These are phyloP conservation scores for Poeciliopsis presidionis DNA, from an alignment of 2,797 vertebrate genomes.

Conservation along the genomic window DNA sequence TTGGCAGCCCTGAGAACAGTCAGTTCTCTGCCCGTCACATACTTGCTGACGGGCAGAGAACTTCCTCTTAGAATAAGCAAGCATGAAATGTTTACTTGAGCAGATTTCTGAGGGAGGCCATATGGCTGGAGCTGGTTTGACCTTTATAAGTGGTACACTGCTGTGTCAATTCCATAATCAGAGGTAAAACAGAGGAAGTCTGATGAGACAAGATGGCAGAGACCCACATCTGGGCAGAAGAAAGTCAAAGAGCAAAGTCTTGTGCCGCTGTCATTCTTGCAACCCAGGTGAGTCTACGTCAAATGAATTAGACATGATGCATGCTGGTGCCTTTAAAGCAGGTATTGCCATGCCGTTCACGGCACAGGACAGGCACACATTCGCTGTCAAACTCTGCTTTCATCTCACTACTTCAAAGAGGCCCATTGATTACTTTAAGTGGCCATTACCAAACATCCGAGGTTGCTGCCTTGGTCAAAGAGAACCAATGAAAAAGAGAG, in stretches of 20 bases:
- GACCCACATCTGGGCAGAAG: conserved; percentile 12
- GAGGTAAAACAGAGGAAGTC: conserved; percentile 60
- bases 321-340: conserved; percentile 78
- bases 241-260: conserved; percentile 58
- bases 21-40: conserved; percentile 77
- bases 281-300: conserved; percentile 72
- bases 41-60: conserved; percentile 60
- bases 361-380: conserved; percentile 81
- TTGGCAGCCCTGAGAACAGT: conserved; percentile 69
- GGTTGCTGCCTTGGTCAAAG: conserved; percentile 71
- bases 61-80: conserved; percentile 82
- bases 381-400: conserved; percentile 84
- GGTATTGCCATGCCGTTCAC: conserved; percentile 81
- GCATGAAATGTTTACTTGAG: conserved; percentile 84
- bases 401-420: conserved; percentile 85
- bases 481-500: conserved; percentile 70
- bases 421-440: conserved; percentile 86
- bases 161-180: conserved; percentile 80
- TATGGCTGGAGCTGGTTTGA: conserved; percentile 79
- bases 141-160: conserved; percentile 72
- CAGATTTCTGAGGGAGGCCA: conserved; percentile 76
- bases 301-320: conserved; percentile 80
- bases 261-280: conserved; percentile 63
- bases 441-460: conserved; percentile 84
- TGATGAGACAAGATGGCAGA: conserved; percentile 43